Evolutionary conservation across 2,888 invertebrate species (phyloP).

Genomic region (Eupithecia subumbrata): DNA sequence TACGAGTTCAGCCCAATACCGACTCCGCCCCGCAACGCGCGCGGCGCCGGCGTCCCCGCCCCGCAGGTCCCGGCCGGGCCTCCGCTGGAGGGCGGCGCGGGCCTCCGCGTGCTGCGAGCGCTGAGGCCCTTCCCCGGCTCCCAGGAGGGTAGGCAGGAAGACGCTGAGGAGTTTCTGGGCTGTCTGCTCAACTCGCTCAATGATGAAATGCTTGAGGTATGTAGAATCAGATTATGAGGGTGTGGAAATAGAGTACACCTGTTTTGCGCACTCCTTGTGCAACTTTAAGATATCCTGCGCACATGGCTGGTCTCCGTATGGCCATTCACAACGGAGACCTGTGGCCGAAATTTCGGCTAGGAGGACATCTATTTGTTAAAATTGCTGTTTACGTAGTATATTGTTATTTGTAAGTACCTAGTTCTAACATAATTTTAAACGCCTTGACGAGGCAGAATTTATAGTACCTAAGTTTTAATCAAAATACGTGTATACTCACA

Average conservation of each 20-base stretch:
- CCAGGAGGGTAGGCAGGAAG: slow-evolving; percentile 96
- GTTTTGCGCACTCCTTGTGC: neutral
- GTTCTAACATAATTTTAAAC: too few relatives aligned
- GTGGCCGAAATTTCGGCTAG: too few relatives aligned
- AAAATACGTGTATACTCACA: too few relatives aligned
- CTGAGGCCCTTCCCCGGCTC: slow-evolving; percentile 85
- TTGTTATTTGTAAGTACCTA: too few relatives aligned
- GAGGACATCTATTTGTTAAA: too few relatives aligned
- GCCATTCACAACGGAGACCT: too few relatives aligned
- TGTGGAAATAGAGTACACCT: neutral
- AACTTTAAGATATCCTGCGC: too few relatives aligned
- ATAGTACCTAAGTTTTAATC: too few relatives aligned
- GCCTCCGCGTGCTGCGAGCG: slow-evolving; percentile 92
- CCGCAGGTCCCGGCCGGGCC: slow-evolving; percentile 86
- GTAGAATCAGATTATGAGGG: slow-evolving; percentile 27
- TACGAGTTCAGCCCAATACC: slow-evolving; percentile 89
- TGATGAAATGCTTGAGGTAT: slow-evolving; percentile 97
- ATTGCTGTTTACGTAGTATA: too few relatives aligned
- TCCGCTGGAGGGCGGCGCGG: slow-evolving; percentile 95
- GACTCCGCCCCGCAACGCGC: slow-evolving; percentile 78
- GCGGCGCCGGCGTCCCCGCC: slow-evolving; percentile 57
- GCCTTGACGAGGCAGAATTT: too few relatives aligned
- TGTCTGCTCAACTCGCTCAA: slow-evolving; percentile 96
- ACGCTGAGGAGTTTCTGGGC: slow-evolving; percentile 98
- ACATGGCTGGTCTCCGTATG: too few relatives aligned